Base-by-base conservation (phyloP, 1,140 invertebrate genomes). In the Drosophila nannoptera region DNA sequence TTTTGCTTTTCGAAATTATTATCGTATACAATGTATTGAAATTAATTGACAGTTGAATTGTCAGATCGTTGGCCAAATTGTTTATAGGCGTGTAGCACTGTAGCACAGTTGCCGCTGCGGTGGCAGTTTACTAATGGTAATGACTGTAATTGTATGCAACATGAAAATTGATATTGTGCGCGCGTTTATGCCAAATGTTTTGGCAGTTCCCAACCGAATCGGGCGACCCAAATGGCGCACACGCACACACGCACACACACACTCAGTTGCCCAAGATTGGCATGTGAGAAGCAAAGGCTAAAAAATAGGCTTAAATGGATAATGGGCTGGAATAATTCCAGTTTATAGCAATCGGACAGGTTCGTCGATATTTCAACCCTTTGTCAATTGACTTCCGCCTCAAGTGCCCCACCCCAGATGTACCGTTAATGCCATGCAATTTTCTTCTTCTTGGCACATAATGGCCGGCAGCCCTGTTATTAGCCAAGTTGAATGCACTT, bases 1-100 rank as follows among this genome's bases (percentile, higher is more conserved):
- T 35, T 50, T 55, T 60, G 55, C 42, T n/a, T n/a, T 72, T 66
- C 60, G 64, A 84, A 84, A 84, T 84, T 81, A 86, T 86, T 77
- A 86, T 77, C 77, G 81, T 86, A 81, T 86, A 86, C 81, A 86
- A 86, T 86, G 87, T 87, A 86, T 87, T 86, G 82, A 81, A 86
- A 86, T 86, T 87, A 86, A 86, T 86, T 86, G 81, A 86, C 81
- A 86, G 71, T 72, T 77, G 81, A 86, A 87, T 86, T 86, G 81
- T 81, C 81, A 86, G 77, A 86, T 87, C 77, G 77, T 86, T 86
- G 67, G 68, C 77, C 77, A 76, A 87, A 86, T 81, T 81, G 82
- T 87, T 81, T 86, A 86, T 86, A 58, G 53, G 36, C 48, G 53
- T 48, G 45, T 48, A 29, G 16, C 36, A 32, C 56, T 75, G 54